Base-by-base conservation (phyloP, 2,797 vertebrate species). In the Erpetoichthys calabaricus region DNA sequence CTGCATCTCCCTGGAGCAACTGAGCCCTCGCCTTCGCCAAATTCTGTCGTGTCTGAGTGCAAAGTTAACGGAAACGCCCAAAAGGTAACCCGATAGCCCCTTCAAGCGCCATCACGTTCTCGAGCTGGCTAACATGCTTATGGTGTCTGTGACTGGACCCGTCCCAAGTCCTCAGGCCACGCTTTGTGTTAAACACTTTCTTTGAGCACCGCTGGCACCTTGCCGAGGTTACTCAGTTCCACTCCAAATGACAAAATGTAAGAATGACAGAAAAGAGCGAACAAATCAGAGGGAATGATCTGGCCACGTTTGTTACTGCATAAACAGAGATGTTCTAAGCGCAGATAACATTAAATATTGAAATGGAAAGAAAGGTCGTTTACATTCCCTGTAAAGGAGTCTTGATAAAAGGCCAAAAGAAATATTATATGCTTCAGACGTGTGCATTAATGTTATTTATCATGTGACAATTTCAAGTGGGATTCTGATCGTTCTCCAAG, bases 331-430 rank as follows among this genome's bases (percentile, higher is more conserved):
- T 73, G 67, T 75, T 82, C 80, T 77, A 71, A 75, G 71, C 67
- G 68, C 68, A 72, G 76, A 82, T 76, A 81, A 80, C 80, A 75
- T 74, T 81, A 81, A 80, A 87, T 82, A 86, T 84, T 75, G 82
- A 45, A 72, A 65, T 65, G 65, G 60, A 65, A 71, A 66, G 70
- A 80, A 80, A 80, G 72, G 70, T 73, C 81, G 83, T 85, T 84
- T 86, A 83, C 86, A 86, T 86, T 87, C 78, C 80, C 76, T 64
- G 71, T 76, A 69, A 79, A 84, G 81, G 78, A 65, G 75, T 70
- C 64, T 80, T 76, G 72, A 76, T 80, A 81, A 76, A 80, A 70
- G 76, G 76, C n/a, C 62, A 78, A 78, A 49, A 72, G 82, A 83
- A 84, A 87, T 82, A 74, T 79, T 78, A 82, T 83, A 81, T 70